Evolutionary conservation across 2,888 invertebrate genomes (phyloP).

Genomic region (Hyposoter dolosus): DNA sequence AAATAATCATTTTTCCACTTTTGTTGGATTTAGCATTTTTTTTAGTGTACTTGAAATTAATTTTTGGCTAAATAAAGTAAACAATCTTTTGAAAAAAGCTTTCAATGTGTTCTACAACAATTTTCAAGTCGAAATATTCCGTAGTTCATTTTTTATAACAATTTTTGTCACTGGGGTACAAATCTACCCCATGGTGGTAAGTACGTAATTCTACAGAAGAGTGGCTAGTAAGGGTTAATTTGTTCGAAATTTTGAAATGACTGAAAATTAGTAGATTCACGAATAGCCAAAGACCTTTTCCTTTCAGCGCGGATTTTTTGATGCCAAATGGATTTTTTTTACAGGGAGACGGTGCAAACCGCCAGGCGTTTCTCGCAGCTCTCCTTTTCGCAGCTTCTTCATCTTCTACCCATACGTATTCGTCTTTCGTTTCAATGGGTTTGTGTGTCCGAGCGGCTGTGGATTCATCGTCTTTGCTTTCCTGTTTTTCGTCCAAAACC

Average conservation of each 20-base stretch:
- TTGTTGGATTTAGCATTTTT: too few species aligned
- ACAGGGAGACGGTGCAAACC: slow-evolving; percentile 72
- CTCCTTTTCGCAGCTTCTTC: slow-evolving; percentile 20
- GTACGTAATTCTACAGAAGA: too few species aligned
- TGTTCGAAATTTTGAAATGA: not conserved
- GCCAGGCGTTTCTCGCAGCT: slow-evolving; percentile 59
- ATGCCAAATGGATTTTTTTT: slow-evolving; percentile 68
- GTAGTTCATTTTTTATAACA: too few species aligned
- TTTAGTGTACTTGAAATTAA: too few species aligned
- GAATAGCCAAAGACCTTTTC: slow-evolving; percentile 68
- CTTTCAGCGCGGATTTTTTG: slow-evolving; percentile 69
- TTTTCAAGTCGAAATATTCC: too few species aligned
- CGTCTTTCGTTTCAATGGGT: not conserved
- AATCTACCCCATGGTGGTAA: too few species aligned
- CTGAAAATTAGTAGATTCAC: not conserved
- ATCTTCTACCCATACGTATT: slow-evolving; percentile 12
- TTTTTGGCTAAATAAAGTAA: too few species aligned
- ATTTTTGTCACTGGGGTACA: too few species aligned
- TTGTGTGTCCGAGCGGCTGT: not conserved
- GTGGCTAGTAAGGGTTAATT: not conserved
- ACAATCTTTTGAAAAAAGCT: too few species aligned
- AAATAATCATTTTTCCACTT: too few species aligned
- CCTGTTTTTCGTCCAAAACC: slow-evolving; percentile 17
- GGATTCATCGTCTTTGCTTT: slow-evolving; percentile 3
- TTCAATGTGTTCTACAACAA: too few species aligned